Base-by-base conservation (phyloP, 1,140 invertebrate genomes). In the Stenopsyche tienmushanensis region DNA sequence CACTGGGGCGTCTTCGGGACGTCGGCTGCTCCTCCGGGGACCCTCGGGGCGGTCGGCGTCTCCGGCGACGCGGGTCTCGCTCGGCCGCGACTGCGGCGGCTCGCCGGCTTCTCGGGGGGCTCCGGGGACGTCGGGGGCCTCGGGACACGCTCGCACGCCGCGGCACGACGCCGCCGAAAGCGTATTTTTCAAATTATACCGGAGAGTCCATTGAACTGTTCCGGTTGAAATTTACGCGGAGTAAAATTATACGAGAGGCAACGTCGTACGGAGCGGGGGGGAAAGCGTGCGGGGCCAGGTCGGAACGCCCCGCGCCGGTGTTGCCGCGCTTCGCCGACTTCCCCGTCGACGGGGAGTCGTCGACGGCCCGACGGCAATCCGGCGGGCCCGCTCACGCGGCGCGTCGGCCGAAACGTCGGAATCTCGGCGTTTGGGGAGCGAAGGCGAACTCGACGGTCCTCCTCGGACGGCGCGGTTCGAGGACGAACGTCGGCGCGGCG, bases 141-240 rank as follows among this genome's bases (percentile, higher is more conserved):
- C 29, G 50, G 20, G 15, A 24, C 50, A 7, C 10, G 15, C 7
- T 49, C 8, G 23, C 15, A 53, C 8, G 7, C 7, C 13, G 7
- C 13, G 13, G 3, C 8, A 7, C 13, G 9, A 13, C 7, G 13
- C 50, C 25, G 29, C 29, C 29, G 53, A 67, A 62, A 67, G 55
- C 53, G 65, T 52, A 62, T 67, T 34, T 34, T 67, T 58, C 21
- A 64, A 67, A 60, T 67, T 64, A 59, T 80, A 77, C 72, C 70
- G 29, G 73, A 79, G 79, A 79, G 79, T 80, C 77, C 79, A 80
- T 80, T 80, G 79, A 80, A 80, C 78, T 78, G 78, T 78, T 79
- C 78, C 75, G 74, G 72, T 75, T 74, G 77, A 80, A 80, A 78
- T 80, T 80, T 79, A 79, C 79, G 79, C 79, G 74, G 74, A 79